Evolutionary conservation across 1,140 invertebrate genomes (phyloP).

Genomic region (Drosophila parabipectinata): DNA sequence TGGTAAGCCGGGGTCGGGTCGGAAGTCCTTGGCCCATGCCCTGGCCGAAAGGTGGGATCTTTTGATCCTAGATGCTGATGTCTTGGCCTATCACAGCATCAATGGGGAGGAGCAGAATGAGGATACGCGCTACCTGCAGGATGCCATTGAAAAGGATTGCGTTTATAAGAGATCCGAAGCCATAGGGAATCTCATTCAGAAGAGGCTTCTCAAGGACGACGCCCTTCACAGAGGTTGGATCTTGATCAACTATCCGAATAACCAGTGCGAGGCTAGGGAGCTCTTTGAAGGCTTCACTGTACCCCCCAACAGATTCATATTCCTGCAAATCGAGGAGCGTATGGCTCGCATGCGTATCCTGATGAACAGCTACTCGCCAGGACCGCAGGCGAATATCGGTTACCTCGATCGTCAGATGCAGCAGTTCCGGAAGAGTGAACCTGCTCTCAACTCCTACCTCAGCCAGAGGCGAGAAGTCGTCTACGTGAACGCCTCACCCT

Average conservation of each 20-base stretch:
- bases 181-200: conserved; percentile 53
- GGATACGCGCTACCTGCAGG: conserved; percentile 35
- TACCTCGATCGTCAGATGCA: conserved; percentile 73
- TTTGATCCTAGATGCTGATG: conserved; percentile 69
- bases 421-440: conserved; percentile 62
- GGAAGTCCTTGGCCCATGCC: conserved; percentile 57
- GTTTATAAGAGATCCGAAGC: conserved; percentile 55
- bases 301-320: conserved; percentile 71
- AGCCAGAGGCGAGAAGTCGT: conserved; percentile 68
- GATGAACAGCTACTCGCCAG: conserved; percentile 39
- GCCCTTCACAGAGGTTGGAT: conserved; percentile 71
- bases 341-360: conserved; percentile 56
- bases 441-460: conserved; percentile 58
- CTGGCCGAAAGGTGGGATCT: conserved; percentile 68
- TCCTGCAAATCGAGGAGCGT: conserved; percentile 63
- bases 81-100: conserved; percentile 62
- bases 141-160: conserved; percentile 47
- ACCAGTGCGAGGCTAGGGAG: conserved; percentile 63
- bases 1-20: conserved; percentile 66
- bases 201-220: conserved; percentile 60
- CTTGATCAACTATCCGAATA: conserved; percentile 70
- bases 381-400: conserved; percentile 50
- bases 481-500: conserved; percentile 65
- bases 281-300: conserved; percentile 70
- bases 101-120: conserved; percentile 27